Conservation (phyloP, 2,113 vertebrate genomes). For the Tursiops truncatus region DNA sequence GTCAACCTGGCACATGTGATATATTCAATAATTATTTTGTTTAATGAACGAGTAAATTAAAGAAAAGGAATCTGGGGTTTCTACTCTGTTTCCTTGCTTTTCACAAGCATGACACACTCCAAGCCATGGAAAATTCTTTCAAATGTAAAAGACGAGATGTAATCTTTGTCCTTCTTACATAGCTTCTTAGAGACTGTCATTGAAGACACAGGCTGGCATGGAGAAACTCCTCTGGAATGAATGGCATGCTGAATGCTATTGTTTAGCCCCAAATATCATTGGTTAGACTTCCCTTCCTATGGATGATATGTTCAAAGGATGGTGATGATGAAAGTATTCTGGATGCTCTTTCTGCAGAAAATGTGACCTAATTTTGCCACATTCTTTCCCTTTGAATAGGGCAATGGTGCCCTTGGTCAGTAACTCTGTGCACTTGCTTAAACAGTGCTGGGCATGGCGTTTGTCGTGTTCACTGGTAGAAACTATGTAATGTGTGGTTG, state of each 20-base stretch:
- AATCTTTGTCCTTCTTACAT: background rate
- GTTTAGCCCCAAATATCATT: too few relatives aligned
- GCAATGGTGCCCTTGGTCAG: background rate
- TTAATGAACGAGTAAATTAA: background rate
- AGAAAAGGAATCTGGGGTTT: background rate
- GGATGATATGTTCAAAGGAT: background rate
- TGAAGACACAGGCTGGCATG: background rate
- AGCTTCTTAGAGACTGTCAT: background rate
- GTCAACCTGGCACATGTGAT: fast-evolving
- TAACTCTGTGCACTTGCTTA: background rate
- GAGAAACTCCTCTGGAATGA: background rate
- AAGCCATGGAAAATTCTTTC: background rate
- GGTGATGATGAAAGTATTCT: background rate
- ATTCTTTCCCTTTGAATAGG: background rate
- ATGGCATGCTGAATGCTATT: background rate
- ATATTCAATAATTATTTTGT: background rate
- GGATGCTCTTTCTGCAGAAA: constrained; percentile 45
- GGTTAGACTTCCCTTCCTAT: background rate
- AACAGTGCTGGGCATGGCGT: fast-evolving
- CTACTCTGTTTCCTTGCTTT: background rate
- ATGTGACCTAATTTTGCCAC: constrained; percentile 11
- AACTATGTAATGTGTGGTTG: background rate
- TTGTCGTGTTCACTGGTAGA: background rate
- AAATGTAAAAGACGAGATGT: background rate
- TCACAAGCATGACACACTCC: background rate